Base-by-base conservation (phyloP, 2,113 vertebrate genomes). In the Aegypius monachus region DNA sequence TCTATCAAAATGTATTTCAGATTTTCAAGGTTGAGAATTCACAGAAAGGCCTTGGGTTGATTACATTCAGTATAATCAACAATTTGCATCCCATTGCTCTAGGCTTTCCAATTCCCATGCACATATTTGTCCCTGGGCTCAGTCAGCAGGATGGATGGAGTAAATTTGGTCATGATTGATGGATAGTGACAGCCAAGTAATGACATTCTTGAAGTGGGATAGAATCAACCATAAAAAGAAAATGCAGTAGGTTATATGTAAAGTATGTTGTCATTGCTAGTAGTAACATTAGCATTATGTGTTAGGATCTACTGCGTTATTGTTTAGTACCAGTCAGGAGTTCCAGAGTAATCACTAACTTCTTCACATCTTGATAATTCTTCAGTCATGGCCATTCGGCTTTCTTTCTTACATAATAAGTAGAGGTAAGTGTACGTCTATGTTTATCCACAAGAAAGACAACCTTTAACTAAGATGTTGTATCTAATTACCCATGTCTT, bases 391-490 rank as follows among this genome's bases (percentile, higher is more conserved):
- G 21, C 6, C 4, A 58, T 70, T 88, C 9, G 48, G 14, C 21
- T 81, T 81, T 6, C 11, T 43, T 83, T 84, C 8, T 53, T 55
- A 14, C 1, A 1, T 27, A 40, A 6, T 61, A 58, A 56, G 18
- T 10, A 73, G 27, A 6, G 1, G 0, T 62, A 78, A 66, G 15
- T 0, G 0, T 68, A 15, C 9, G 8, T 63, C 8, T 50, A 0
- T 11, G 11, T 36, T 50, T 31, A 16, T 40, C 16, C 19, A 29
- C 1, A 34, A 38, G 20, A 74, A 67, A 47, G 6, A n/a, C 6
- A n/a, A 42, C 3, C 15, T 82, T 80, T 72, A 66, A 36, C 13
- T 38, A 26, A 43, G 26, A 13, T 3, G 1, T 11, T 52, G 10
- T 43, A 42, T 22, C 15, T n/a, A 25, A 0, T 58, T 65, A 23